Base-by-base conservation (phyloP, 2,113 vertebrate genomes). In the Thalassoma bifasciatum region DNA sequence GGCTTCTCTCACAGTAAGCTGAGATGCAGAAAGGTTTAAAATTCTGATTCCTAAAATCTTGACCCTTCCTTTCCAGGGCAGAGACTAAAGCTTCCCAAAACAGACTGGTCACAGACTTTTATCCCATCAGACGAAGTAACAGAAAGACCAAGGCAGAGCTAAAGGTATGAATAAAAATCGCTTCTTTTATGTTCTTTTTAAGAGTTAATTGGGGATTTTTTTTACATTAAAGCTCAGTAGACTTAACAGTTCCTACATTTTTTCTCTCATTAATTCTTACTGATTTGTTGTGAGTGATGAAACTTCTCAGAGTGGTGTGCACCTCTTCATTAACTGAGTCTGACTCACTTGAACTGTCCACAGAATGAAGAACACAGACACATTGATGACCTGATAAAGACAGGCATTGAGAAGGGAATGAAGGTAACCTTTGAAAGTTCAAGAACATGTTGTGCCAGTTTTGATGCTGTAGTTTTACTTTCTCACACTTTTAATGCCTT, bases 81-180 rank as follows among this genome's bases (percentile, higher is more conserved):
- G 95, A 96, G 83, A 94, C 91, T 54, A 96, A 94, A 91, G 61
- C 89, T 2, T 73, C 90, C 8, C 95, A 93, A 77, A 97, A 97
- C 85, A 94, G 93, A 72, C 98, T 98, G 82, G 95, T 98, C 75
- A 99, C 97, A 1, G 97, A 99, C 79, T 99, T 96, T 92, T 99
- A 91, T 72, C 96, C 97, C 0, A 94, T 99, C 21, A 94, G 97
- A 77, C 93, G 96, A 80, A 99, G 97, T 83, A 95, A 95, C 78
- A 93, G 97, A 81, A 99, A 98, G 91, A 97, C 96, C 50, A 96
- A 96, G 86, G 92, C 92, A 2, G 97, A 97, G 75, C 60, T 99
- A 37, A 95, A 98, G 97, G 97, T 98, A 76, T 24, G 87, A 86
- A n/a, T 50, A 8, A 62, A 19, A 23, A 50, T 10, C 4, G 1